These are phyloP conservation scores for Pseudomyrmex dendroicus DNA, from an alignment of 1,140 invertebrate species.

Conservation along the genomic window DNA sequence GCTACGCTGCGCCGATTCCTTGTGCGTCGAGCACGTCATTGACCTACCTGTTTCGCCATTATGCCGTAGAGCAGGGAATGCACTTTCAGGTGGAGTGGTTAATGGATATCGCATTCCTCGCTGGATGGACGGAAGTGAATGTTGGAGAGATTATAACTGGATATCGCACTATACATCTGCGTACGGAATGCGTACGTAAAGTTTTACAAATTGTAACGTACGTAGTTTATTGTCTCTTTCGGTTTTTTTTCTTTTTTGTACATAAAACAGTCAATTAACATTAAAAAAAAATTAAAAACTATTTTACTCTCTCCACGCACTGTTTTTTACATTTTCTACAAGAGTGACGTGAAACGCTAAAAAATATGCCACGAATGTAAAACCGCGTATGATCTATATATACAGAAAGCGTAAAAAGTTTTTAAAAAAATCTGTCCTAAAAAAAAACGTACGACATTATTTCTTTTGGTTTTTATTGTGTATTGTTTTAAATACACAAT, in stretches of 20 bases:
- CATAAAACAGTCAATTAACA: too few species aligned
- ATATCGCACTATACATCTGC: background rate
- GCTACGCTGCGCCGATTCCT: background rate
- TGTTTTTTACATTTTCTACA: too few species aligned
- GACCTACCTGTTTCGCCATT: slow-evolving; percentile 38
- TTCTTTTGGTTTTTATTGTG: background rate
- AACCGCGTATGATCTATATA: background rate
- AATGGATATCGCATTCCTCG: slow-evolving; percentile 38
- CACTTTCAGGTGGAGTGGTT: slow-evolving; percentile 21
- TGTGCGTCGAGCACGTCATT: background rate
- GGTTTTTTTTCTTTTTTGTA: too few species aligned
- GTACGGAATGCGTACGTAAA: too few species aligned
- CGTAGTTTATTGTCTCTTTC: too few species aligned
- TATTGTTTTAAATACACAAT: slow-evolving; percentile 2
- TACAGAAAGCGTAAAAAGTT: background rate
- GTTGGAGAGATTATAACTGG: slow-evolving; percentile 13
- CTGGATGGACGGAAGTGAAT: slow-evolving; percentile 27
- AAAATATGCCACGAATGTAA: background rate
- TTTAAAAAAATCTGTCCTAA: background rate
- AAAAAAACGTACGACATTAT: too few species aligned
- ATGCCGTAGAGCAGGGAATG: slow-evolving; percentile 31
- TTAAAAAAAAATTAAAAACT: too few species aligned
- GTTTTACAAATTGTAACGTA: too few species aligned
- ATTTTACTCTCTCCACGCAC: too few species aligned
- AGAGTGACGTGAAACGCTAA: too few species aligned